Evolutionary conservation across 2,888 invertebrate genomes (phyloP).

Genomic region (Diabrotica balteata): DNA sequence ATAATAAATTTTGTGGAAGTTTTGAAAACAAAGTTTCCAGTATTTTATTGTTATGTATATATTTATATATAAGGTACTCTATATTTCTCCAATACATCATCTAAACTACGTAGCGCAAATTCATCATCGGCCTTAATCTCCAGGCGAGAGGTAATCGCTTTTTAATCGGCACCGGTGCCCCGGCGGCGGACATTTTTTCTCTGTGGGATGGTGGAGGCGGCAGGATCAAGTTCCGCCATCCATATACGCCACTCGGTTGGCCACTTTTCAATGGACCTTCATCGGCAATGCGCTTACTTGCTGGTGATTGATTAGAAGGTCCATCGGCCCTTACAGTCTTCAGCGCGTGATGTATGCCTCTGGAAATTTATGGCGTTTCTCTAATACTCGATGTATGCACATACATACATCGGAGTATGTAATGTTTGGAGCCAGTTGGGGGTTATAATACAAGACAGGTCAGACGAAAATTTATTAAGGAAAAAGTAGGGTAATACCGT

Average conservation of each 20-base stretch:
- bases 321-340: slow-evolving; percentile 20
- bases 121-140: slow-evolving; percentile 12
- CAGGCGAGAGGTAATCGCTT: slow-evolving; percentile 26
- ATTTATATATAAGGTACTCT: too few relatives aligned
- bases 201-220: slow-evolving; percentile 6
- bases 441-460: too few relatives aligned
- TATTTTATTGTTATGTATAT: too few relatives aligned
- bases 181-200: slow-evolving; percentile 22
- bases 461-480: too few relatives aligned
- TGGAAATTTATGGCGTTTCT: not conserved
- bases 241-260: slow-evolving; percentile 53
- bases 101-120: not conserved
- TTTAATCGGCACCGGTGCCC: slow-evolving; percentile 28
- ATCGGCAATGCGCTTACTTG: slow-evolving; percentile 35
- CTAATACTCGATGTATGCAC: too few relatives aligned
- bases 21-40: too few relatives aligned
- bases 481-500: too few relatives aligned
- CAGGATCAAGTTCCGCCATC: slow-evolving; percentile 26
- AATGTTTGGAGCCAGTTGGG: too few relatives aligned
- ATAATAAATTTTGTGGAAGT: too few relatives aligned
- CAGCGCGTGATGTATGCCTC: slow-evolving; percentile 3
- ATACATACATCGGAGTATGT: too few relatives aligned
- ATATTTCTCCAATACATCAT: not conserved
- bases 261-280: slow-evolving; percentile 53
- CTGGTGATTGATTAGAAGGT: slow-evolving; percentile 51